These are phyloP conservation scores for Matsumyia berberina DNA, from an alignment of 2,888 invertebrate species.

Conservation along the genomic window DNA sequence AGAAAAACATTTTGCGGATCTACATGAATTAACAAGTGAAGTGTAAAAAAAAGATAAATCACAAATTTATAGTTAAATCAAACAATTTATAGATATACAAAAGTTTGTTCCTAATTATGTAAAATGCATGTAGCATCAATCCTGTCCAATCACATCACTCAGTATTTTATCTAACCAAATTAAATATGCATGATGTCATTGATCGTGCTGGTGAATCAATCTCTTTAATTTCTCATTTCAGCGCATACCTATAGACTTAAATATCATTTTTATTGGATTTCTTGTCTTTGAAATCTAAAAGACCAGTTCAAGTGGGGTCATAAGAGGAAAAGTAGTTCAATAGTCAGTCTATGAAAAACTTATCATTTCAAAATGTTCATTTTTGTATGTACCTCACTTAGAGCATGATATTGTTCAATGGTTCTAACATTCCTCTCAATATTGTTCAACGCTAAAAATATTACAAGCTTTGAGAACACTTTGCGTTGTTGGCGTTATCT, in stretches of 20 bases:
- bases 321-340: background rate
- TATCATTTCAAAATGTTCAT: constrained; percentile 37
- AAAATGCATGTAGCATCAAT: constrained; percentile 6
- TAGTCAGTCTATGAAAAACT: background rate
- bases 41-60: too few relatives aligned
- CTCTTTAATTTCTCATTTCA: constrained; percentile 9
- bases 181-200: constrained; percentile 71
- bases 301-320: constrained; percentile 18
- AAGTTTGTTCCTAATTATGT: background rate
- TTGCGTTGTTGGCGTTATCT: constrained; percentile 42
- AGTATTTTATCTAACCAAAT: constrained; percentile 26
- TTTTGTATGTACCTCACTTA: constrained; percentile 6
- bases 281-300: background rate
- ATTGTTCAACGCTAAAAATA: constrained; percentile 42
- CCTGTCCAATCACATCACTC: constrained; percentile 14
- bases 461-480: constrained; percentile 13
- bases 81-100: background rate
- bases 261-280: background rate
- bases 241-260: constrained; percentile 2
- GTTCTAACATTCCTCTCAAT: constrained; percentile 21
- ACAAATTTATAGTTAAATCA: background rate
- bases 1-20: too few relatives aligned
- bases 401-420: background rate
- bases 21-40: too few relatives aligned
- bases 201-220: constrained; percentile 53